A percentile compares a stretch with the other conserved stretches of the same genome.
Evolutionary conservation across 2,113 vertebrate species (phyloP).

Genomic region (Cinclus cinclus): DNA sequence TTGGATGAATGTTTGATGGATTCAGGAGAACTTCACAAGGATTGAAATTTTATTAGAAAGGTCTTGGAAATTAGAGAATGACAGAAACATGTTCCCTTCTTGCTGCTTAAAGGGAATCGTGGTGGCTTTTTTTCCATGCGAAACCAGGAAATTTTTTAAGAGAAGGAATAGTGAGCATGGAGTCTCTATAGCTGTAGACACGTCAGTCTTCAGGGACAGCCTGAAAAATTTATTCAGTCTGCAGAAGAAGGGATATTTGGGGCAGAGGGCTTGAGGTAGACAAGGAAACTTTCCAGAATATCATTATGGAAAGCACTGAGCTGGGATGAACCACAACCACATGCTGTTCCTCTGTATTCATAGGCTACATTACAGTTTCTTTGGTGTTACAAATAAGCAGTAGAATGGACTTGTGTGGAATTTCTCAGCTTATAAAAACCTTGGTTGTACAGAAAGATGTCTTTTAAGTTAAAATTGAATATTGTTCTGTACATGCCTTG

Average conservation of each 20-base stretch:
- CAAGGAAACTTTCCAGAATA: not conserved
- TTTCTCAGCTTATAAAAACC: not conserved
- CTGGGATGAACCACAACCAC: not conserved
- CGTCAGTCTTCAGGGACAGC: not conserved
- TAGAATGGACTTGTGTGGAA: not conserved
- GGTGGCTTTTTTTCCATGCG: not conserved
- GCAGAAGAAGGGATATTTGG: not conserved
- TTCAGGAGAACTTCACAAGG: not conserved
- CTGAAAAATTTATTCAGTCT: not conserved
- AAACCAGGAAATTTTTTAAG: not conserved
- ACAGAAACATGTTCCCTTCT: not conserved
- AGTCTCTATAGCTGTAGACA: not conserved
- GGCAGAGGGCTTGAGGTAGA: not conserved
- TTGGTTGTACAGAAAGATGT: not conserved
- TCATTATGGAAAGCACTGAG: not conserved
- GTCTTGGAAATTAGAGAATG: not conserved
- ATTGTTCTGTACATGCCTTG: not conserved
- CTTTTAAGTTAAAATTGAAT: not conserved
- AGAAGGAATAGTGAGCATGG: not conserved
- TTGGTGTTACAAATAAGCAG: not conserved
- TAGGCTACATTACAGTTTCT: fast-evolving
- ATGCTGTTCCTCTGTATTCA: not conserved
- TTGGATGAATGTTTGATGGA: not conserved
- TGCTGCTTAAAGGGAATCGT: not conserved
- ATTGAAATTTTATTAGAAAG: not conserved